Percentiles rank a stretch among this genome's conserved stretches.
Conservation (phyloP, 2,113 vertebrate genomes). For the Kryptolebias marmoratus region DNA sequence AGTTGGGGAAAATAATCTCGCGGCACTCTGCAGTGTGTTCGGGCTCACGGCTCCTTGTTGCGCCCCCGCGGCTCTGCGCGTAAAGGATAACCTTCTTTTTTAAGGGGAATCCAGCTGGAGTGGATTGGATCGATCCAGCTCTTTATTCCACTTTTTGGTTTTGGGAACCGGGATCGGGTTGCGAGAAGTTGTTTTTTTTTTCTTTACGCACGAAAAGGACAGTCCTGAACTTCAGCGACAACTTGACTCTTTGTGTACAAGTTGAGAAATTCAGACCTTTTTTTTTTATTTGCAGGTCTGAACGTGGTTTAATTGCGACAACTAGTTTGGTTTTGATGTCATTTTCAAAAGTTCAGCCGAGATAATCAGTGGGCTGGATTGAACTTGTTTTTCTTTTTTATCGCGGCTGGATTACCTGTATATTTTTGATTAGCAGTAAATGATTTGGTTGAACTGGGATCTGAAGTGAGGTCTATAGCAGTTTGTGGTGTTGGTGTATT, state of each 20-base stretch:
- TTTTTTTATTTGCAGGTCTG: neutral
- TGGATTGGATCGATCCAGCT: slow-evolving; percentile 26
- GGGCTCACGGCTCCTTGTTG: slow-evolving; percentile 56
- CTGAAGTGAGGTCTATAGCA: slow-evolving; percentile 12
- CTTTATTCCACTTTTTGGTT: neutral
- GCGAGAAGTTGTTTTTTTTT: slow-evolving; percentile 53
- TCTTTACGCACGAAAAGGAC: slow-evolving; percentile 39
- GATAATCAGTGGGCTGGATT: slow-evolving; percentile 28
- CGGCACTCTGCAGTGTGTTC: slow-evolving; percentile 72
- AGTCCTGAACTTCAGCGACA: slow-evolving; percentile 4
- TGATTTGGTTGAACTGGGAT: slow-evolving; percentile 15
- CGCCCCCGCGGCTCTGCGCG: slow-evolving; percentile 32
- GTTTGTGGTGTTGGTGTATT: slow-evolving; percentile 13
- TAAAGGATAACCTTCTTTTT: slow-evolving; percentile 62
- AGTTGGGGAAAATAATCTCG: slow-evolving; percentile 82
- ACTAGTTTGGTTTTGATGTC: neutral
- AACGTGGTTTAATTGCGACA: slow-evolving; percentile 21
- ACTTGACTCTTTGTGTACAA: slow-evolving; percentile 19
- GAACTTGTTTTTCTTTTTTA: slow-evolving; percentile 9
- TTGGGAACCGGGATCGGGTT: slow-evolving; percentile 29
- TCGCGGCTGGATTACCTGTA: slow-evolving; percentile 56
- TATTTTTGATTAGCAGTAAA: neutral
- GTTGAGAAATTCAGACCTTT: slow-evolving; percentile 15
- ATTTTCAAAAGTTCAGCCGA: slow-evolving; percentile 9
- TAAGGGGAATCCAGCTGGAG: slow-evolving; percentile 52